Evolutionary conservation across 2,888 invertebrate genomes (phyloP).

Genomic region (Mechanitis mazaeus): DNA sequence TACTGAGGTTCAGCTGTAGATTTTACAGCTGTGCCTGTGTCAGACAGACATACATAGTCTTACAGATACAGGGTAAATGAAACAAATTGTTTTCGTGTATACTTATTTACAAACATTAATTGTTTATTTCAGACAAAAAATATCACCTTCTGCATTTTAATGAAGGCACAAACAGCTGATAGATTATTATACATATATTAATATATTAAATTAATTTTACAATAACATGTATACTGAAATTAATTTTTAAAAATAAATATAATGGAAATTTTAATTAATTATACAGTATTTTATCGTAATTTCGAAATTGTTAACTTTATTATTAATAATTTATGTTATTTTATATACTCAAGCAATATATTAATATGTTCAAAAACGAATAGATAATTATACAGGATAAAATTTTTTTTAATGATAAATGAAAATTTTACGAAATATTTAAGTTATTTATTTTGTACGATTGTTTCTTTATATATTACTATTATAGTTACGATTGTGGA

Average conservation of each 20-base stretch:
- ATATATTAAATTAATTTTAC: constrained; percentile 11
- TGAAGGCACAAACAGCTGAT: constrained; percentile 58
- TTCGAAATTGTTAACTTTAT: not conserved
- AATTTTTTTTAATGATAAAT: not conserved
- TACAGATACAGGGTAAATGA: constrained; percentile 26
- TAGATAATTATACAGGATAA: not conserved
- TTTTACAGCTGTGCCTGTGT: not conserved
- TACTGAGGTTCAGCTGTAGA: too few species aligned
- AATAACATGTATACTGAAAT: constrained; percentile 3
- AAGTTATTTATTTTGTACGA: not conserved
- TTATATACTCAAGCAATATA: not conserved
- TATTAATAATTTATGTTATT: not conserved
- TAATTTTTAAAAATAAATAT: too few species aligned
- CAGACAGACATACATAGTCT: not conserved
- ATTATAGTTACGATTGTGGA: not conserved
- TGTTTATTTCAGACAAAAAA: constrained; percentile 66
- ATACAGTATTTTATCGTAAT: not conserved
- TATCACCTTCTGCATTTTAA: constrained; percentile 59
- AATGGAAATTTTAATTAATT: constrained; percentile 10
- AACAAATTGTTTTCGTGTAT: constrained; percentile 33
- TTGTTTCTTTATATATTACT: not conserved
- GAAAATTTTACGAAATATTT: not conserved
- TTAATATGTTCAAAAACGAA: not conserved
- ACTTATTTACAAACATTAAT: constrained; percentile 74
- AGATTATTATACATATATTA: constrained; percentile 3